Percentiles rank a stretch among this genome's conserved stretches.
Evolutionary conservation across 2,797 vertebrate species (phyloP).

Genomic region (Neosilurus hyrtlii): DNA sequence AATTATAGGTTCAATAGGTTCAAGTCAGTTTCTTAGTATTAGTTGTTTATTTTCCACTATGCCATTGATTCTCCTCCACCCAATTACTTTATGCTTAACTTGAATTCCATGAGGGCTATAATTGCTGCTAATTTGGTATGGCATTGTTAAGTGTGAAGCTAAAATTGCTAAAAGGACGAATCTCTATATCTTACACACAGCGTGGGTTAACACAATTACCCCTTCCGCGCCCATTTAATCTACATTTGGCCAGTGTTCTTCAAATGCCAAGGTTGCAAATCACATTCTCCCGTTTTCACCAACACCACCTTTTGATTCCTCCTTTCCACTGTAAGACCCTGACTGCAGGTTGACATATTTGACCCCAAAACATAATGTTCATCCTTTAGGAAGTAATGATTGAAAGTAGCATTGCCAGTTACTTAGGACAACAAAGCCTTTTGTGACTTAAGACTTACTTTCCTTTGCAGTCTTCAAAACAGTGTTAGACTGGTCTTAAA

Average conservation of each 20-base stretch:
- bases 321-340: not conserved
- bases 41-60: constrained; percentile 3
- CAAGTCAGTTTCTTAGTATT: not conserved
- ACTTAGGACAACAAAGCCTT: constrained; percentile 21
- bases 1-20: not conserved
- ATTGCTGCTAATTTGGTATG: constrained; percentile 60
- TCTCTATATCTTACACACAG: constrained; percentile 38
- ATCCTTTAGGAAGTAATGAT: constrained; percentile 5
- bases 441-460: not conserved
- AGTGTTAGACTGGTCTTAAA: constrained; percentile 29
- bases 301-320: not conserved
- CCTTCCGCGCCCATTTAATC: constrained; percentile 56
- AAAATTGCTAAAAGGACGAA: constrained; percentile 51
- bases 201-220: constrained; percentile 56
- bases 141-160: constrained; percentile 51
- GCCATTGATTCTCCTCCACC: constrained; percentile 42
- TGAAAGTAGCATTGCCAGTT: constrained; percentile 14
- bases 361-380: not conserved
- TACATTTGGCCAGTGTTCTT: constrained; percentile 48
- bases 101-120: constrained; percentile 58
- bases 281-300: constrained; percentile 21
- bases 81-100: constrained; percentile 53
- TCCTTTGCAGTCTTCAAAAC: constrained; percentile 15
- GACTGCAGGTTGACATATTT: not conserved
- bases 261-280: constrained; percentile 47